Evolutionary conservation across 2,113 vertebrate species (phyloP).

Genomic region (Rhegmatorhina hoffmannsi): DNA sequence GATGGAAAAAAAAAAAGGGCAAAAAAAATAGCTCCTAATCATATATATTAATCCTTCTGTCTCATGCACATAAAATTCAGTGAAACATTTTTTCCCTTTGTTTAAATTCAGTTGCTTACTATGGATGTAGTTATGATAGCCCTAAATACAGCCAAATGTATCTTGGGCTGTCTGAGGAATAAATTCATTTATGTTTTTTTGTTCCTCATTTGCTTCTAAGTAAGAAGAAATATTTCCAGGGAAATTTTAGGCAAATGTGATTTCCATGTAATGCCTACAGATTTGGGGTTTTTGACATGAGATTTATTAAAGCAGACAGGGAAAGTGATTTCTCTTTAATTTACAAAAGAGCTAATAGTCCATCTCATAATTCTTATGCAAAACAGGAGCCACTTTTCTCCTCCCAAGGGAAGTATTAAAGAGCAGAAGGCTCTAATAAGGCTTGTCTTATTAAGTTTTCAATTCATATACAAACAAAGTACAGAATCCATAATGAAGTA

Average conservation of each 20-base stretch:
- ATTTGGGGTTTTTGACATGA: not conserved
- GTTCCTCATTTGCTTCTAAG: slow-evolving; percentile 6
- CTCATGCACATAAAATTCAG: not conserved
- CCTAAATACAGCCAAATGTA: not conserved
- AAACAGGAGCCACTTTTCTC: slow-evolving; percentile 16
- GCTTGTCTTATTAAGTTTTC: slow-evolving; percentile 2
- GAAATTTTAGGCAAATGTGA: not conserved
- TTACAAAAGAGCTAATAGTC: slow-evolving; percentile 29
- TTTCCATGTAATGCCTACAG: not conserved
- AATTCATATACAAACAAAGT: slow-evolving; percentile 15
- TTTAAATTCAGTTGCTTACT: slow-evolving; percentile 24
- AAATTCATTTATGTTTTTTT: not conserved
- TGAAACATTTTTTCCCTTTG: not conserved
- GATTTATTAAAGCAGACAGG: slow-evolving; percentile 43
- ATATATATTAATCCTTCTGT: slow-evolving; percentile 15
- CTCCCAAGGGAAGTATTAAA: slow-evolving; percentile 20
- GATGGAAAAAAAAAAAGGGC: not conserved
- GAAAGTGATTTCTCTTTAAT: slow-evolving; percentile 43
- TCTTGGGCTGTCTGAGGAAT: not conserved
- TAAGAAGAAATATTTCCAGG: not conserved
- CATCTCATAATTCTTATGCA: slow-evolving; percentile 42
- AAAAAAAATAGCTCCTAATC: not conserved
- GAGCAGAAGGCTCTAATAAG: not conserved
- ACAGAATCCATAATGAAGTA: not conserved
- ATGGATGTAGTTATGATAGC: not conserved